These are phyloP conservation scores for Dromas ardeola DNA, from an alignment of 2,113 vertebrate genomes.

Conservation along the genomic window DNA sequence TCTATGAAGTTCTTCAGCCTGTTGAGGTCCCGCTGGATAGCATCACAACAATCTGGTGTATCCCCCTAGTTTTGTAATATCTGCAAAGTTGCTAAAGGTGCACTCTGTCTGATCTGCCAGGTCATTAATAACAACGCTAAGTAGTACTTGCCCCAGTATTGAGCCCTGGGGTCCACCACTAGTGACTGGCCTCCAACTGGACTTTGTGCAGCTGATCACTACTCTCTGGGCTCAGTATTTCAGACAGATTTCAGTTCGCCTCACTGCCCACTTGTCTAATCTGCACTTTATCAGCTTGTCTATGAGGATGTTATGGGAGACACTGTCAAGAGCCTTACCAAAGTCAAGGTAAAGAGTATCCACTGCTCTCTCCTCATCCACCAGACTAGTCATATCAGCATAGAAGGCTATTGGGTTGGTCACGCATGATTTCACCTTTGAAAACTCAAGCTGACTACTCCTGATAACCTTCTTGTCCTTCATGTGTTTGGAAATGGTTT, in stretches of 20 bases:
- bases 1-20: neutral
- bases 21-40: neutral
- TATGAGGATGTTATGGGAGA: neutral
- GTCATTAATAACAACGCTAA: neutral
- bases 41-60: neutral
- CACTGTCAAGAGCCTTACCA: neutral
- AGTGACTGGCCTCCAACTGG: neutral
- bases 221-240: neutral
- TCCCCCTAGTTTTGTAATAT: neutral
- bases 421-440: neutral
- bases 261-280: neutral
- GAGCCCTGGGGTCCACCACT: neutral
- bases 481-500: neutral
- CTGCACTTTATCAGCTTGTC: neutral
- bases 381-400: neutral
- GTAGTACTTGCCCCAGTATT: neutral
- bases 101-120: neutral
- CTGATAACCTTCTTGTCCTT: neutral
- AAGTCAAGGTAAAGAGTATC: neutral
- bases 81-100: neutral
- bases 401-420: neutral
- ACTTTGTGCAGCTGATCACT: neutral
- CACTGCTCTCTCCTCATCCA: neutral
- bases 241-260: neutral
- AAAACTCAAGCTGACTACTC: neutral